Evolutionary conservation across 1,140 invertebrate species (phyloP), one percentile per base, ranked within the genome.

Genomic region (Bombus terrestris): DNA sequence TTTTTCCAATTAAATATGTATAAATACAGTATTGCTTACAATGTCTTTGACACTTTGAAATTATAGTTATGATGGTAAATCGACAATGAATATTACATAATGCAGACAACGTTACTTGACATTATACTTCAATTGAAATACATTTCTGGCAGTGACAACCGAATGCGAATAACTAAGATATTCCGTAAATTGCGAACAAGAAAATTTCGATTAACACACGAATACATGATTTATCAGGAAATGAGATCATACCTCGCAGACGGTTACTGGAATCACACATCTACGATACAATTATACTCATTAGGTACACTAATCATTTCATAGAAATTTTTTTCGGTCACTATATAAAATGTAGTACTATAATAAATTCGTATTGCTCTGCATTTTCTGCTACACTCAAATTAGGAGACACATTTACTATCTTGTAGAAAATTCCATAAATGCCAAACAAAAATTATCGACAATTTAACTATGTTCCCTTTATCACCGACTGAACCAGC

Each of bases 161-260:
- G 32, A 35, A 53, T 10, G 32, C 15, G 22, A 43, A 32, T 15
- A 69, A 79, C 15, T 72, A 68, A 59, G 62, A 57, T 25, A 68
- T 69, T 57, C 13, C 13, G 18, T 83, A 39, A 83, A 76, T 28
- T 69, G 32, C 3, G 37, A 62, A 59, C 22, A 79, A 85, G 3
- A 39, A 62, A 72, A 12, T n/a, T 62, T 69, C 5, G 6, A 72
- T 47, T 85, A 64, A 3, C 2, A 39, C 3, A 57, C 25, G 37
- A 53, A 53, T 53, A 53, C 37, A 72, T 72, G 68, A 80, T 80
- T 73, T 73, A 57, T 66, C 76, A 85, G 83, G 77, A 79, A 85
- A 80, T 85, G 83, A 85, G 77, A 85, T 85, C 83, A 85, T 72
- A 85, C 76, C 77, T 85, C 35, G n/a, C 10, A 71, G 25, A 85